Percentiles rank a stretch among this genome's conserved stretches.
These are phyloP conservation scores for Spea hammondii DNA, from an alignment of 2,797 vertebrate species.

Conservation along the genomic window DNA sequence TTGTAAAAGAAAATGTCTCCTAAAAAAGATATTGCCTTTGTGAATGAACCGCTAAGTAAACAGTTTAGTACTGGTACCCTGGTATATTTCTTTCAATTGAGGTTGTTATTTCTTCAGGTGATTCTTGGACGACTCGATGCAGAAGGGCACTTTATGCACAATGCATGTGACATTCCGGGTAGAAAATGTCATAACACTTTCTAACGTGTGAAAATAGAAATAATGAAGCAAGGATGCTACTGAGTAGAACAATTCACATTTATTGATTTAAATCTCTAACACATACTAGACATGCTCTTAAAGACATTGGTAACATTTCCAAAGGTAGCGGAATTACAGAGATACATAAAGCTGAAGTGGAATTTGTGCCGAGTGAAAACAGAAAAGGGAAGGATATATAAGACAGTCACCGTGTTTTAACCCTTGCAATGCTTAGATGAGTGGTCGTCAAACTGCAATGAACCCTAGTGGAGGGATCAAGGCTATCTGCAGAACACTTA, in stretches of 20 bases:
- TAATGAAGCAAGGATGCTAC: not conserved
- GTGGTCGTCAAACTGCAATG: too few species aligned
- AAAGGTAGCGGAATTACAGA: constrained; percentile 97
- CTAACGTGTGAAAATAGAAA: too few species aligned
- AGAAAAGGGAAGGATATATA: constrained; percentile 27
- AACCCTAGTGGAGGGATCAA: not conserved
- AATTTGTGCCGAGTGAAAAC: constrained; percentile 54
- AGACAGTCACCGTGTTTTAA: not conserved
- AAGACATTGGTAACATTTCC: constrained; percentile 96
- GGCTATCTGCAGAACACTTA: not conserved
- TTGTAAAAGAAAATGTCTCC: too few species aligned
- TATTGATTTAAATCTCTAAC: constrained; percentile 98
- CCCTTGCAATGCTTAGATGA: not conserved
- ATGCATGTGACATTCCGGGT: too few species aligned
- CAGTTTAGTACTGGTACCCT: too few species aligned
- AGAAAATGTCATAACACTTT: too few species aligned
- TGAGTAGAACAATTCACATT: constrained; percentile 92
- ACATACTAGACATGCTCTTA: constrained; percentile 96
- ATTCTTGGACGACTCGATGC: too few species aligned
- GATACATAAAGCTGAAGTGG: constrained; percentile 57
- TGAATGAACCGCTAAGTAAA: too few species aligned
- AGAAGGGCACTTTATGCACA: too few species aligned
- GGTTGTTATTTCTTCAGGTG: too few species aligned
- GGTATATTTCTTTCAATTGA: too few species aligned
- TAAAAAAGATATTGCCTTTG: too few species aligned